Evolutionary conservation across 2,888 invertebrate species (phyloP), one percentile per base, ranked within the genome.

Genomic region (Campoplex capitator): DNA sequence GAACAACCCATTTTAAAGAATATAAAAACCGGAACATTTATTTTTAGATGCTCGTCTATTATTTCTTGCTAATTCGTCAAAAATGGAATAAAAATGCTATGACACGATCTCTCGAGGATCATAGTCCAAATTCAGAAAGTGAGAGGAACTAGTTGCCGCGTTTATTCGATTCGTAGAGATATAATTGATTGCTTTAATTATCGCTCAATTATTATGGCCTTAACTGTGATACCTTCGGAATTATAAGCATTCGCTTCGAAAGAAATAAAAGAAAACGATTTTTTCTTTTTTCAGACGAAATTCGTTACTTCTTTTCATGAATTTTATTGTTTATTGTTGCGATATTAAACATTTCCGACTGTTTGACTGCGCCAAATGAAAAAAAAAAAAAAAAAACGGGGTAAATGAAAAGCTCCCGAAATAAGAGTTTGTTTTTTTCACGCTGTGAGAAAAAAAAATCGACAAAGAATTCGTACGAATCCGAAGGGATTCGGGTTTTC

Each of bases 121-220:
- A 23, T 23, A 56, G 23, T 58, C 23, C 23, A 23, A 58, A 58
- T 58, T 58, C 62, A 16, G 62, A 62, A 62, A 62, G 62, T 62
- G 32, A 32, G 16, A 62, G 32, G 62, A 32, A 32, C 32, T 16
- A 62, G 32, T 32, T 16, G 62, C 32, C 62, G 32, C 62, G 32
- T 62, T 62, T 16, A 32, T 16, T 6, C 28, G 32, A 62, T 62
- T 62, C 32, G 13, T 32, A 32, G 32, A 32, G 32, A 16, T 62
- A 58, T 62, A 58, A 58, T 58, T 11, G 28, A 58, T 28, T 28
- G 58, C 11, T 28, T 62, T 28, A 28, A 62, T 62, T 32, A 32
- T 11, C 13, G 13, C 62, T 62, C 32, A 62, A 16, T 32, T 62
- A 3, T 32, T 62, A 62, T 62, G 32, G 32, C 3, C 16, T 62